phyloP scores from a whole-genome alignment of 2,888 invertebrate species.

The Drosophila colorata region DNA sequence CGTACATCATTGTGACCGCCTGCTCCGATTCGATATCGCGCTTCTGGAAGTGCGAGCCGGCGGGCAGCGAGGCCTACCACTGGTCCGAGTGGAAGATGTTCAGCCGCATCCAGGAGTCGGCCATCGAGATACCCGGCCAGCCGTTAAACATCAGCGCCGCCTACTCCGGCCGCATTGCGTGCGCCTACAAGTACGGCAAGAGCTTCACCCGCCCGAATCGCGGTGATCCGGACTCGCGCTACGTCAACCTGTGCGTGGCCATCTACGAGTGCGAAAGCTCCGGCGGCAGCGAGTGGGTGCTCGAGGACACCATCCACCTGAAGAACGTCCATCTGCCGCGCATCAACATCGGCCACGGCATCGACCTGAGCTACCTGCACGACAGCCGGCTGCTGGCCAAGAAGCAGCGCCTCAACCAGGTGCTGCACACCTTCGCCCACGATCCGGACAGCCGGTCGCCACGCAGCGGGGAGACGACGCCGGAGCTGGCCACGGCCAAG shows the following conservation, averaged over 20 bases:
- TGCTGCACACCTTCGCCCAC: slow-evolving; percentile 92
- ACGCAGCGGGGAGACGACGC: slow-evolving; percentile 86
- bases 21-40: slow-evolving; percentile 96
- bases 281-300: slow-evolving; percentile 96
- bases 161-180: slow-evolving; percentile 98
- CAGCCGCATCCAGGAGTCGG: slow-evolving; percentile 88
- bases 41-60: slow-evolving; percentile 91
- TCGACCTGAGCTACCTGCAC: slow-evolving; percentile 93
- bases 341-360: slow-evolving; percentile 92
- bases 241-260: slow-evolving; percentile 96
- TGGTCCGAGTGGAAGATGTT: slow-evolving; percentile 97
- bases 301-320: slow-evolving; percentile 97
- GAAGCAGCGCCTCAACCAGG: slow-evolving; percentile 92
- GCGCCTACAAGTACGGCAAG: slow-evolving; percentile 97
- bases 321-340: slow-evolving; percentile 95
- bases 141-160: slow-evolving; percentile 98
- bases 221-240: slow-evolving; percentile 91
- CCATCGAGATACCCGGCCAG: slow-evolving; percentile 92
- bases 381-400: slow-evolving; percentile 93
- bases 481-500: slow-evolving; percentile 80
- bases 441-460: slow-evolving; percentile 89
- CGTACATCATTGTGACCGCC: slow-evolving; percentile 97
- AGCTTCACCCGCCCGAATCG: slow-evolving; percentile 93
- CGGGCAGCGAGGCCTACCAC: slow-evolving; percentile 86
- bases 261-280: slow-evolving; percentile 99